A percentile compares a stretch with the other conserved stretches of the same genome.
phyloP scores from a whole-genome alignment of 2,888 invertebrate species.

The Polydrusus tereticollis region DNA sequence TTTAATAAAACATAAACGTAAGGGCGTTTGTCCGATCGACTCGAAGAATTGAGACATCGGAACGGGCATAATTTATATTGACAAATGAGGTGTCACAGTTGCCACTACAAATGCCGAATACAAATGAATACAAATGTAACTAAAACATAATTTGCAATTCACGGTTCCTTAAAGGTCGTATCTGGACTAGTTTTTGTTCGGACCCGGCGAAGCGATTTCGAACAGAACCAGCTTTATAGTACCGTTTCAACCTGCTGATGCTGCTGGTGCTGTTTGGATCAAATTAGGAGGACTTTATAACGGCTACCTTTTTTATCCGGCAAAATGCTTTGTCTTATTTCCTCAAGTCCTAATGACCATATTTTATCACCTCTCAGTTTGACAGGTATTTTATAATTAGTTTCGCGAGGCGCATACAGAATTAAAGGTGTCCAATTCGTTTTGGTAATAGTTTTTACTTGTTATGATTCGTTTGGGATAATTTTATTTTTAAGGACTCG shows the following conservation, averaged over 20 bases:
- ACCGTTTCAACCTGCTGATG: conserved; percentile 13
- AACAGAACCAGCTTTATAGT: conserved; percentile 14
- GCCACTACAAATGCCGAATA: conserved; percentile 66
- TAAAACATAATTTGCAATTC: conserved; percentile 65
- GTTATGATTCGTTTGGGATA: too few species aligned
- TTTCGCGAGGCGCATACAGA: background rate
- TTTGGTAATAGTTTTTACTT: background rate
- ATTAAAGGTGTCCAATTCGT: background rate
- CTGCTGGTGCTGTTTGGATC: conserved; percentile 18
- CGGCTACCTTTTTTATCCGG: conserved; percentile 20
- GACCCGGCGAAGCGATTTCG: conserved; percentile 19
- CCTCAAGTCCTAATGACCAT: background rate
- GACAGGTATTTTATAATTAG: conserved; percentile 34
- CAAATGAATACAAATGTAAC: conserved; percentile 62
- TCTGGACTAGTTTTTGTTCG: conserved; percentile 61
- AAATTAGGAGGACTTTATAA: conserved; percentile 20
- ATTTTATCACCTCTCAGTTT: conserved; percentile 28
- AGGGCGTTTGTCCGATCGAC: conserved; percentile 8
- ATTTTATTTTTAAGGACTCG: too few species aligned
- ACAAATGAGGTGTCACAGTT: conserved; percentile 67
- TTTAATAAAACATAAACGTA: conserved; percentile 16
- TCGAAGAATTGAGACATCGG: conserved; percentile 62
- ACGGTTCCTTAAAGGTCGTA: conserved; percentile 50
- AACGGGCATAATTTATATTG: conserved; percentile 65
- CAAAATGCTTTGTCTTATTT: conserved; percentile 5